These are phyloP conservation scores for Myotis brandtii DNA, from an alignment of 2,113 vertebrate species.

Conservation along the genomic window DNA sequence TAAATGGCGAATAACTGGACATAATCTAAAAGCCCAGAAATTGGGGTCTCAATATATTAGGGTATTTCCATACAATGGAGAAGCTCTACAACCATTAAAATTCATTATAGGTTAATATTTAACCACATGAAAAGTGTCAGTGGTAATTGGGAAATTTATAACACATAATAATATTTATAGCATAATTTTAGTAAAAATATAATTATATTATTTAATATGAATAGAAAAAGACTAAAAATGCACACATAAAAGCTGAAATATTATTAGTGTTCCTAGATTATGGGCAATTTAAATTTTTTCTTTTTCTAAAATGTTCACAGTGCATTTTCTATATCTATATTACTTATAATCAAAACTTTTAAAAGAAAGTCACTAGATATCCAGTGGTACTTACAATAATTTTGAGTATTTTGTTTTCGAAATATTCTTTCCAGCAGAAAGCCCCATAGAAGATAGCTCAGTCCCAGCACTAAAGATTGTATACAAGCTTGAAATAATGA, in stretches of 20 bases:
- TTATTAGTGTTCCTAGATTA: neutral
- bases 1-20: neutral
- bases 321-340: neutral
- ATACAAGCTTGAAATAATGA: neutral
- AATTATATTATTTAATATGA: neutral
- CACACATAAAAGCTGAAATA: neutral
- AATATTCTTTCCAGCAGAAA: neutral
- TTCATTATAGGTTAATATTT: neutral
- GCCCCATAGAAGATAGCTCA: neutral
- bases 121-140: neutral
- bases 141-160: neutral
- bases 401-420: neutral
- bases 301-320: slow-evolving; percentile 15
- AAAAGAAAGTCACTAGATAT: neutral
- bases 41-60: neutral
- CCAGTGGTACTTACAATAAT: neutral
- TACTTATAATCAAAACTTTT: neutral
- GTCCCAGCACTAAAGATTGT: neutral
- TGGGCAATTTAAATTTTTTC: neutral
- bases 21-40: neutral
- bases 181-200: neutral
- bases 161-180: neutral
- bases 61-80: neutral
- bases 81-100: neutral
- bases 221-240: neutral